phyloP scores from a whole-genome alignment of 2,113 vertebrate species.

The Pteropus alecto region DNA sequence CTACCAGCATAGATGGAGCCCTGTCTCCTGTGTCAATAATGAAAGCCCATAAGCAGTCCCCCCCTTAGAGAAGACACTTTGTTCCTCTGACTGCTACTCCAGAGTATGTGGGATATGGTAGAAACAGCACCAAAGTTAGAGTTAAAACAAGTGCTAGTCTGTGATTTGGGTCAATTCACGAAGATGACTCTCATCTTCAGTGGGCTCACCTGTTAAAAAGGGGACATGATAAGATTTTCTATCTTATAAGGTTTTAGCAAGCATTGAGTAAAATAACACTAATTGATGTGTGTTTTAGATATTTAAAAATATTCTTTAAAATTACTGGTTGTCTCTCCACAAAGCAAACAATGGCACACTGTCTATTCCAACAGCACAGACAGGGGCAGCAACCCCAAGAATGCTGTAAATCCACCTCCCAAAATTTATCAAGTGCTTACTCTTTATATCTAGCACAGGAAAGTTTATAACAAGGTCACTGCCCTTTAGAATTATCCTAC shows the following conservation, averaged over 20 bases:
- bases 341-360: rapidly evolving
- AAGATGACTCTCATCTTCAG: background rate
- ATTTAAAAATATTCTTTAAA: background rate
- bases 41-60: background rate
- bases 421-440: background rate
- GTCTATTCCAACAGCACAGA: background rate
- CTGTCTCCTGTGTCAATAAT: background rate
- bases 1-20: no score
- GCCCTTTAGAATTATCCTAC: background rate
- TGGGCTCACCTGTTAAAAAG: background rate
- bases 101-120: background rate
- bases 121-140: background rate
- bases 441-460: background rate
- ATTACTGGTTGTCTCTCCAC: background rate
- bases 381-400: background rate
- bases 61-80: background rate
- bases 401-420: no score
- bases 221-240: background rate
- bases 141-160: background rate
- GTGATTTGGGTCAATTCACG: background rate
- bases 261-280: background rate
- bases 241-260: background rate
- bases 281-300: background rate
- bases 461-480: background rate
- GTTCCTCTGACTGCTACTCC: background rate